Conservation (phyloP, 2,888 invertebrate species). For the Idaea aversata region DNA sequence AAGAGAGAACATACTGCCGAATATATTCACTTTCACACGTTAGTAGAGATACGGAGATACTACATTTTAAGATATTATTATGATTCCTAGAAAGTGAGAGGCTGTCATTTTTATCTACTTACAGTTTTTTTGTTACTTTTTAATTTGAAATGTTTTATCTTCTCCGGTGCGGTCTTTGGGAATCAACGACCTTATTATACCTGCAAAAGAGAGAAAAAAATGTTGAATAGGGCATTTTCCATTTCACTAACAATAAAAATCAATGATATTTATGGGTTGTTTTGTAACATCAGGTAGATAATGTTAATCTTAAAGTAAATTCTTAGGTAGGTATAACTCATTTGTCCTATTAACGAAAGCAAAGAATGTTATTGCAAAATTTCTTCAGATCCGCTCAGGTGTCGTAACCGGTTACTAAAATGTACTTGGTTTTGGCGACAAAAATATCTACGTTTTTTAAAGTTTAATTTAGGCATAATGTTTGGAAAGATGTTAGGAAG, state of each 20-base stretch:
- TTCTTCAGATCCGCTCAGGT: constrained; percentile 1
- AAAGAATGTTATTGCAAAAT: background rate
- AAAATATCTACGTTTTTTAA: constrained; percentile 1
- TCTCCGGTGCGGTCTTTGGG: background rate
- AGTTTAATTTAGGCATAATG: background rate
- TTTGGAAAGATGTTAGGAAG: background rate
- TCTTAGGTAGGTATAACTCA: background rate
- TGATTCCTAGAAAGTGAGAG: constrained; percentile 70
- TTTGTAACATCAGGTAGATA: background rate
- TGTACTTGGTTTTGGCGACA: background rate
- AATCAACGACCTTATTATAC: background rate
- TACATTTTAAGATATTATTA: constrained; percentile 54
- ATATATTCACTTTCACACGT: constrained; percentile 68
- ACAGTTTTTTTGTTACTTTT: background rate
- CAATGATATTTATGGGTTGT: background rate
- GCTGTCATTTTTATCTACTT: constrained; percentile 57
- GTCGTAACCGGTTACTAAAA: background rate
- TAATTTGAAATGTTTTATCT: constrained; percentile 9
- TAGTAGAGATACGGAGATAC: constrained; percentile 43
- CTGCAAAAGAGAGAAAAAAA: background rate
- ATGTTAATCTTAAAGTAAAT: background rate
- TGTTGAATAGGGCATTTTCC: background rate
- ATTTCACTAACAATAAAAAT: background rate
- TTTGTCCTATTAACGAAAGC: background rate
- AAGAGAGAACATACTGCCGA: constrained; percentile 48